A percentile compares a stretch with the other conserved stretches of the same genome.
Evolutionary conservation across 2,113 vertebrate species (phyloP).

Genomic region (Papio anubis): DNA sequence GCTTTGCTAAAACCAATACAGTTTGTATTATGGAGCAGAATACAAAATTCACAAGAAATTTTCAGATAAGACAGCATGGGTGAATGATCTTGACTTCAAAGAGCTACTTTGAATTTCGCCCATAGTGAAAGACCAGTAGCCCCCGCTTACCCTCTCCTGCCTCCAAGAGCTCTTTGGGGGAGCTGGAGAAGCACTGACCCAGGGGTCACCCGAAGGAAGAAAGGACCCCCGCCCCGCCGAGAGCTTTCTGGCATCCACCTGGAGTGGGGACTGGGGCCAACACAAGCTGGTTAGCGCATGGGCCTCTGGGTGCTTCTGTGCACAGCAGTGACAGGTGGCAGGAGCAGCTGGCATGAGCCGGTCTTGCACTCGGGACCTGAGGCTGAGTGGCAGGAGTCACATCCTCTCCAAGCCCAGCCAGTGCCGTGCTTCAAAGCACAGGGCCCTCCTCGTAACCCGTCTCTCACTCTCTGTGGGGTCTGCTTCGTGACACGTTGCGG

Average conservation of each 20-base stretch:
- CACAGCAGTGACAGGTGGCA: too few species aligned
- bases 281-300: fast-evolving
- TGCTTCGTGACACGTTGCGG: fast-evolving
- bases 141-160: not conserved
- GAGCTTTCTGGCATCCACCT: not conserved
- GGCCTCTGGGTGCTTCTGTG: not conserved
- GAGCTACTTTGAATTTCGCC: not conserved
- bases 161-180: not conserved
- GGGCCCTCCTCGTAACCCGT: fast-evolving
- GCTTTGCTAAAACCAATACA: not conserved
- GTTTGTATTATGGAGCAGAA: not conserved
- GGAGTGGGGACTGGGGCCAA: not conserved
- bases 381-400: not conserved
- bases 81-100: not conserved
- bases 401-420: not conserved
- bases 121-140: not conserved
- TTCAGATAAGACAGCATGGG: not conserved
- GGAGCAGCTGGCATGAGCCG: not conserved
- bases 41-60: not conserved
- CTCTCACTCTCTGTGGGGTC: not conserved
- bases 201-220: not conserved
- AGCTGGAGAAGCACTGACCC: not conserved
- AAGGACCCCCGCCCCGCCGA: not conserved
- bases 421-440: not conserved
- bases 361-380: not conserved